phyloP scores from a whole-genome alignment of 2,113 vertebrate species.

The Poecilia latipinna region DNA sequence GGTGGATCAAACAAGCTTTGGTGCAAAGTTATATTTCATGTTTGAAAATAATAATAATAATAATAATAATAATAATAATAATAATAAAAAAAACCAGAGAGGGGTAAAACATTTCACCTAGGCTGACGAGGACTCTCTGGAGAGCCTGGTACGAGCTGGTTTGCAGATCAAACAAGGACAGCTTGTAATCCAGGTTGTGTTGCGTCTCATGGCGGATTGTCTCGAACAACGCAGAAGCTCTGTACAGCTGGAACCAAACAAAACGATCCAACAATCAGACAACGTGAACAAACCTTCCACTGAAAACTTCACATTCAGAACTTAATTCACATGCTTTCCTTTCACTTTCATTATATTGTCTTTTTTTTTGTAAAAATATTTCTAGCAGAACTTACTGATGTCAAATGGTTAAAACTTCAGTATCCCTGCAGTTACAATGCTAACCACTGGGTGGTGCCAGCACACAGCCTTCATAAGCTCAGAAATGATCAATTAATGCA shows the following conservation, averaged over 20 bases:
- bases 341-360: neutral
- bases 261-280: neutral
- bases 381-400: neutral
- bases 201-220: slow-evolving; percentile 90
- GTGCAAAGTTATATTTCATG: neutral
- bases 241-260: slow-evolving; percentile 83
- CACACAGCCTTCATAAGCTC: slow-evolving; percentile 5
- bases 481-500: neutral
- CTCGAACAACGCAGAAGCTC: slow-evolving; percentile 91
- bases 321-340: neutral
- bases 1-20: neutral
- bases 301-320: neutral
- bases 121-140: slow-evolving; percentile 93
- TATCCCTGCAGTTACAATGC: neutral
- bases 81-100: neutral
- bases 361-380: neutral
- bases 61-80: neutral
- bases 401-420: neutral
- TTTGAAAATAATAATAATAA: neutral
- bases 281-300: too few species aligned
- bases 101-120: slow-evolving; percentile 80
- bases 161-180: slow-evolving; percentile 94
- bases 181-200: slow-evolving; percentile 92
- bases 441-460: slow-evolving; percentile 39
- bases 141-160: slow-evolving; percentile 95